Evolutionary conservation across 2,113 vertebrate genomes (phyloP), one percentile per base, ranked within the genome.

Genomic region (Pavo muticus): DNA sequence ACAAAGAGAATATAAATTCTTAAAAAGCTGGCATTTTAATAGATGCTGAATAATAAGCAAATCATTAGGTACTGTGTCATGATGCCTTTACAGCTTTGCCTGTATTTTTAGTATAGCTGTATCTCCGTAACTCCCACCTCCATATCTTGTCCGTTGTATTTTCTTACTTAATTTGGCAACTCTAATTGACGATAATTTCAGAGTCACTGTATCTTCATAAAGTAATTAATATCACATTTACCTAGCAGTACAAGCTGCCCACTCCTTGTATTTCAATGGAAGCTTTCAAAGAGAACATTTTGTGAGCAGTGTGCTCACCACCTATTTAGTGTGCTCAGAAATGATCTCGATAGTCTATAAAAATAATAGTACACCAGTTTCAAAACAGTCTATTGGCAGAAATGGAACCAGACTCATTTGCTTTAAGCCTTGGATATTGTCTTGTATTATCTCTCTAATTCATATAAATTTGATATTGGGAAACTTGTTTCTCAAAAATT

Each of bases 61-160:
- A 91, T 69, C 64, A 79, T 94, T 94, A 90, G 29, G 70, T 95
- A 93, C 42, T 91, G 64, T 92, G 92, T 88, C 91, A 95, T 96
- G 75, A 77, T 45, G 74, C 65, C 52, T 87, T 95, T 82, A 64
- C 39, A 92, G 82, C 52, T 95, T 96, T 88, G 82, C 80, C 84
- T 92, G 75, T 96, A 94, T 95, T 96, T 96, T 97, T 96, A 96
- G 84, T 68, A 86, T n/a, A 96, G 59, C 80, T 92, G 2, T 73
- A 95, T 91, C 70, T 96, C 79, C n/a, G 42, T 92, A 72, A 73
- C 90, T 95, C 40, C 82, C 69, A 95, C 45, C 47, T 84, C 68
- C 84, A 32, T 94, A 88, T 86, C 89, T 96, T 96, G 79, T 90
- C 95, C 93, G 87, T 93, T 91, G 91, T 89, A 93, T 61, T 93